Base-by-base conservation (phyloP, 2,797 vertebrate genomes). In the Labroides dimidiatus region DNA sequence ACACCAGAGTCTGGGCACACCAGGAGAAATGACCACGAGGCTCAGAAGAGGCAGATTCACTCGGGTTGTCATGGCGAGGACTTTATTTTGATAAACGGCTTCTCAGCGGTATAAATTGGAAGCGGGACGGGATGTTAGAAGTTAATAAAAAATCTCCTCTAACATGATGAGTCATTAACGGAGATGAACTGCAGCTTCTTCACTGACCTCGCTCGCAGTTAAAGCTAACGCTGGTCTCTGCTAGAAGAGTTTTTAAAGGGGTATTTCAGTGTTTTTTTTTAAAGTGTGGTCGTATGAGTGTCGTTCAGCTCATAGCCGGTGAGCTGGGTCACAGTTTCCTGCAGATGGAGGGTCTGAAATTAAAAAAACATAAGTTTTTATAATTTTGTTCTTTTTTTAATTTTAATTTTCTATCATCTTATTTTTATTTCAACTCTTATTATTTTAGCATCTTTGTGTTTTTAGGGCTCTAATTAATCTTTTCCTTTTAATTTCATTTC, bases 1-100 rank as follows among this genome's bases (percentile, higher is more conserved):
- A 93, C 88, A 87, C 88, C 90, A 90, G 85, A 93, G 88, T 93
- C 88, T 82, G 87, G 93, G 89, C 87, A 90, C 89, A 93, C 93
- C 92, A 88, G 95, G 96, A 98, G 95, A 97, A 97, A 97, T 96
- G 96, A 97, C 95, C 87, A 83, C 87, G 50, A 15, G 71, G 65
- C 71, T 87, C 82, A 23, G 61, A 75, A 66, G 67, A 64, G 71
- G 69, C 76, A 75, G 64, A 75, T 83, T 87, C 59, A 75, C 76
- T 45, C 65, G 13, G 45, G 43, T 13, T 57, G 30, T 56, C 36
- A 54, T 20, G 24, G 20, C 3, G n/a, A 43, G 19, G 41, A 20
- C 44, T 44, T 80, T 43, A 59, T 63, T 76, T 58, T 63, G 79
- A 82, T 63, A 43, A 76, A 74, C 63, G 56, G 10, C 36, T 30